Evolutionary conservation across 2,113 vertebrate genomes (phyloP).

Genomic region (Parotia lawesii): DNA sequence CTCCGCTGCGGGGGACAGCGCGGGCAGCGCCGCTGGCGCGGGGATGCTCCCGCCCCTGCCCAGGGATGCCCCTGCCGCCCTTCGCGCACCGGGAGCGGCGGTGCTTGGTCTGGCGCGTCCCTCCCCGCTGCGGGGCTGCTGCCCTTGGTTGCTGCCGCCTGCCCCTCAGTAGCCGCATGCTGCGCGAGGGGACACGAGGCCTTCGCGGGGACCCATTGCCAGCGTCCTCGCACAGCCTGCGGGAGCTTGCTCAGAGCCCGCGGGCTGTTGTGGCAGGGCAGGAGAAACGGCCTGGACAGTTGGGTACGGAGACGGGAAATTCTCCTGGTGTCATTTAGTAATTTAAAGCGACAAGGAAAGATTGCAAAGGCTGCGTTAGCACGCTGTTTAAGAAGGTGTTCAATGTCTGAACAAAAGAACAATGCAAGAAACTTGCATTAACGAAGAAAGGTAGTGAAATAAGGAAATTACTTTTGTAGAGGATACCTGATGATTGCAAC

Average conservation of each 20-base stretch:
- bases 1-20: not conserved
- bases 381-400: not conserved
- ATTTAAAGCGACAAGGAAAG: not conserved
- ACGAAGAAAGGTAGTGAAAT: not conserved
- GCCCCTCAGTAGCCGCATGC: not conserved
- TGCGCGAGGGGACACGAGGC: not conserved
- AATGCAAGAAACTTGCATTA: not conserved
- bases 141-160: not conserved
- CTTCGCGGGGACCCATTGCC: not conserved
- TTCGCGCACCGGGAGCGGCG: not conserved
- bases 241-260: not conserved
- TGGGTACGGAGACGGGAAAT: not conserved
- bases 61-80: not conserved
- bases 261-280: not conserved
- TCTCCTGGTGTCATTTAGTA: not conserved
- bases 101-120: constrained; percentile 21
- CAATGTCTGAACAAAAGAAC: not conserved
- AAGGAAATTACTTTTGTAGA: not conserved
- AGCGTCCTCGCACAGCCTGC: not conserved
- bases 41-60: not conserved
- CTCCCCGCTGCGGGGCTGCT: not conserved
- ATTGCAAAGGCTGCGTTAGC: not conserved
- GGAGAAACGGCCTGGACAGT: not conserved
- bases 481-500: not conserved
- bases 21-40: not conserved